Conservation (phyloP, 2,113 vertebrate genomes). For the Tragelaphus strepsiceros region DNA sequence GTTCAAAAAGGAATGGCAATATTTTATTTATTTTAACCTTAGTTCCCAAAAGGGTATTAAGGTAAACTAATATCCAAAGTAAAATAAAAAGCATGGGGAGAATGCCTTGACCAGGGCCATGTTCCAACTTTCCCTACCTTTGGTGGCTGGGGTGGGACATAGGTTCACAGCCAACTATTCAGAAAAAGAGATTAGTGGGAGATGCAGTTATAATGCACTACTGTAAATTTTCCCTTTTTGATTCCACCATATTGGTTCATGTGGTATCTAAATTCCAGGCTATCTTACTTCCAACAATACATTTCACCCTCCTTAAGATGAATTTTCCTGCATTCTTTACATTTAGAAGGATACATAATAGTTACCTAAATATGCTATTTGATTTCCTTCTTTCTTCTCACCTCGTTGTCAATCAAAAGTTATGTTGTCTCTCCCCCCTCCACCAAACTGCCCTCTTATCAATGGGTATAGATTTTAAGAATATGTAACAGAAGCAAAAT, state of each 20-base stretch:
- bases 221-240: neutral
- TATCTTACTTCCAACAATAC: neutral
- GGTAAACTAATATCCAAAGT: neutral
- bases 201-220: neutral
- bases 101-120: neutral
- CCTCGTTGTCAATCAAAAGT: neutral
- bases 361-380: neutral
- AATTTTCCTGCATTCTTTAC: constrained; percentile 1
- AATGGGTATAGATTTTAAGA: constrained; percentile 25
- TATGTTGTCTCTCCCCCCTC: neutral
- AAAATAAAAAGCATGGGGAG: constrained; percentile 35
- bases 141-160: neutral
- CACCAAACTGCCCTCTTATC: neutral
- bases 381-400: neutral
- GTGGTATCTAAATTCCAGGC: neutral
- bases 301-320: neutral
- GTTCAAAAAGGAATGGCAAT: constrained; percentile 13
- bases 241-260: neutral
- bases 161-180: neutral
- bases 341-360: neutral
- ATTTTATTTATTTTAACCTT: constrained; percentile 29
- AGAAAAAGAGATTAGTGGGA: neutral
- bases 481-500: neutral
- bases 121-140: neutral
- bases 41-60: neutral